Evolutionary conservation across 2,888 invertebrate species (phyloP).

Genomic region (Dryococelus australis): DNA sequence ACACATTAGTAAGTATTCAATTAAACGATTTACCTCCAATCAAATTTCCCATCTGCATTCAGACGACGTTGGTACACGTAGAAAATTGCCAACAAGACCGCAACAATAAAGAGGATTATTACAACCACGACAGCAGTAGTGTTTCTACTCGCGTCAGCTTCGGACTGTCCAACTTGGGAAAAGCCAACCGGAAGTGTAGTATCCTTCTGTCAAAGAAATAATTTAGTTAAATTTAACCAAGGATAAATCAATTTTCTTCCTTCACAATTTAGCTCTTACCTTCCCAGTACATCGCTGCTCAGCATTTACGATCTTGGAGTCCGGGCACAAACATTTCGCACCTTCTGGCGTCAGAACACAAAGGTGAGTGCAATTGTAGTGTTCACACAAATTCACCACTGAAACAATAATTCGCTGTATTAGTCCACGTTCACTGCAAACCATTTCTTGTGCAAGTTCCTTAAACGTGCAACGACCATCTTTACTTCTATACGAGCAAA

Average conservation of each 20-base stretch:
- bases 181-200: not conserved
- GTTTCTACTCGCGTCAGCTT: not conserved
- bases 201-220: not conserved
- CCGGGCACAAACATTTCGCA: constrained; percentile 65
- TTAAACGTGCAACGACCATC: no score
- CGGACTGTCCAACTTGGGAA: not conserved
- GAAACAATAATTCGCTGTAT: not conserved
- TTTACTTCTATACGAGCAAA: no score
- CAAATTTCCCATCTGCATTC: not conserved
- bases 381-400: constrained; percentile 62
- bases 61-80: constrained; percentile 7
- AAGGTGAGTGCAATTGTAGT: constrained; percentile 65
- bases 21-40: not conserved
- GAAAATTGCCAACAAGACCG: not conserved
- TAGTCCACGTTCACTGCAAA: constrained; percentile 17
- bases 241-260: no score
- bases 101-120: not conserved
- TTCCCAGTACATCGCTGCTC: constrained; percentile 54
- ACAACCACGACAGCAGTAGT: not conserved
- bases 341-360: constrained; percentile 65
- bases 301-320: constrained; percentile 59
- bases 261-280: not conserved
- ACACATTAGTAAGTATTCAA: no score
- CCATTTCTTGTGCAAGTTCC: not conserved
- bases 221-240: no score